Conservation (phyloP, 2,113 vertebrate genomes). For the Peucedramus taeniatus region DNA sequence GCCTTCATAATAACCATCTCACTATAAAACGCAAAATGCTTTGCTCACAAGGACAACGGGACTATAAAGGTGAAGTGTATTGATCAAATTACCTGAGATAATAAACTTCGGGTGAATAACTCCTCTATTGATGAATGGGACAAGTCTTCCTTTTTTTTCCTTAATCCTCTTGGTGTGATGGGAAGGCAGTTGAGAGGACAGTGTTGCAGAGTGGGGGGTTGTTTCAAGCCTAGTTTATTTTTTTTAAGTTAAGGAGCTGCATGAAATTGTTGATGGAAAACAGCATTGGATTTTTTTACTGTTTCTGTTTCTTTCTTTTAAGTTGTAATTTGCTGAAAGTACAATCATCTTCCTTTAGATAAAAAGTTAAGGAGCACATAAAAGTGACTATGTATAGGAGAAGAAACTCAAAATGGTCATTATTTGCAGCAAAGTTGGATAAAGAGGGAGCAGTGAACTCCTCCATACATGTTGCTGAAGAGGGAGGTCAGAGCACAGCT, state of each 20-base stretch:
- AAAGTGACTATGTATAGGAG: not conserved
- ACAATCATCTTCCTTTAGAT: not conserved
- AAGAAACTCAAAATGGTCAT: not conserved
- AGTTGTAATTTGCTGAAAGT: not conserved
- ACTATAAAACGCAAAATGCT: conserved; percentile 64
- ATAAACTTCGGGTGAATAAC: conserved; percentile 67
- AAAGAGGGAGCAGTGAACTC: not conserved
- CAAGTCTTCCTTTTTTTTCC: conserved; percentile 18
- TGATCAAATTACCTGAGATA: conserved; percentile 67
- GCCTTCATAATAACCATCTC: conserved; percentile 62
- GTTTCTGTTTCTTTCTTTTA: not conserved
- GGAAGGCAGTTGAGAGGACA: not conserved
- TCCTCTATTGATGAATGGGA: conserved; percentile 64
- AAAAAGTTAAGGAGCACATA: conserved; percentile 35
- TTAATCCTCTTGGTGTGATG: not conserved
- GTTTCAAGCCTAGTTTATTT: not conserved
- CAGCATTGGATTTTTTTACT: not conserved
- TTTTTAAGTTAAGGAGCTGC: conserved; percentile 11
- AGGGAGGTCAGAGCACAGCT: not conserved
- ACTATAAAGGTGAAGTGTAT: conserved; percentile 70
- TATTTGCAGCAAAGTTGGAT: not conserved
- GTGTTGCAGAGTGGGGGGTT: not conserved
- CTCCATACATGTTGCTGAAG: rapidly evolving
- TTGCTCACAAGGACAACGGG: conserved; percentile 65
- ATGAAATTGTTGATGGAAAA: not conserved